Conservation (phyloP, 2,888 invertebrate species). For the Habroteleia sp. region DNA sequence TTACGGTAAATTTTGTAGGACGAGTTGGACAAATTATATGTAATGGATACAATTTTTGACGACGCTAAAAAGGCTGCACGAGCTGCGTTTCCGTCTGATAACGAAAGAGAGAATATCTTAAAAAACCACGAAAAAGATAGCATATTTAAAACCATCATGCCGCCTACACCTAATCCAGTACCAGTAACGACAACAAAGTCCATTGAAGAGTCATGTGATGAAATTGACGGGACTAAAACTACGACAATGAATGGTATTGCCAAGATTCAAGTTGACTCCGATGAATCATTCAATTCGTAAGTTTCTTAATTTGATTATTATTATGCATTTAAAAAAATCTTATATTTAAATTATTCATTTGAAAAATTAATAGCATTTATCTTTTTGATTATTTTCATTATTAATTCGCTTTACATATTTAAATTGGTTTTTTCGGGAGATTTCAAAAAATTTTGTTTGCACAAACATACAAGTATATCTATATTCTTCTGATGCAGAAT, state of each 20-base stretch:
- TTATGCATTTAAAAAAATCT: too few relatives aligned
- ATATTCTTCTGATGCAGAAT: too few relatives aligned
- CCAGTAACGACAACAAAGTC: conserved; percentile 71
- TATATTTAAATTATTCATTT: neutral
- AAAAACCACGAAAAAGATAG: conserved; percentile 35
- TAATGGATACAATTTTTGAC: conserved; percentile 74
- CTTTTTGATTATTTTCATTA: too few relatives aligned
- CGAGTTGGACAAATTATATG: conserved; percentile 78
- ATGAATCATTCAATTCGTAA: conserved; percentile 61
- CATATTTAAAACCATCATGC: conserved; percentile 68
- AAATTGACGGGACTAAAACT: conserved; percentile 71
- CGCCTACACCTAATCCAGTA: conserved; percentile 75
- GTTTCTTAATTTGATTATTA: conserved; percentile 29
- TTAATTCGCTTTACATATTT: too few relatives aligned
- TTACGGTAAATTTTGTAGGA: too few relatives aligned
- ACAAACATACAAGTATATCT: too few relatives aligned
- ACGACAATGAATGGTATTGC: conserved; percentile 33
- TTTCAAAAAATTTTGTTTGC: too few relatives aligned
- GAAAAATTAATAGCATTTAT: too few relatives aligned
- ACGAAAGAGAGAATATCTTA: conserved; percentile 25
- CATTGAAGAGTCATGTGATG: conserved; percentile 70
- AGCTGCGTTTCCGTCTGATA: conserved; percentile 43
- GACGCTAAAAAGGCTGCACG: conserved; percentile 56
- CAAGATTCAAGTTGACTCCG: conserved; percentile 36
- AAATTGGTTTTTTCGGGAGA: too few relatives aligned